Conservation (phyloP, 2,797 vertebrate species). For the Todus mexicanus region DNA sequence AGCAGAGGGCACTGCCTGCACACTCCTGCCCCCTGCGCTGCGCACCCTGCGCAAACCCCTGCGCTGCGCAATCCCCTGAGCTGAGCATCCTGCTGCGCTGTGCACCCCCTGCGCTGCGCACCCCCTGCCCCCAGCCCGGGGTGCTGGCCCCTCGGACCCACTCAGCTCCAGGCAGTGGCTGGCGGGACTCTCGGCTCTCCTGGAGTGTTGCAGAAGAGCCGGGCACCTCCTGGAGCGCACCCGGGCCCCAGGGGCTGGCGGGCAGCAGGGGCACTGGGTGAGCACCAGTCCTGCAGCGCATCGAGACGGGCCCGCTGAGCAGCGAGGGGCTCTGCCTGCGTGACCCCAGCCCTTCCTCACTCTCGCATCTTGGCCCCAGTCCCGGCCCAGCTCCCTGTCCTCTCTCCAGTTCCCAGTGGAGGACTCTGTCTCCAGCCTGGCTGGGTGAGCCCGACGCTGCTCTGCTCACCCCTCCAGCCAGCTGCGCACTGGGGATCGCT, state of each 20-base stretch:
- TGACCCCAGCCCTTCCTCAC: fast-evolving
- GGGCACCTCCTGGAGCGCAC: not conserved
- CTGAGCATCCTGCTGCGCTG: too few relatives aligned
- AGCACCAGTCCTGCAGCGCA: fast-evolving
- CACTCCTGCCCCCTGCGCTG: not conserved
- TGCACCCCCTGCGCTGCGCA: too few relatives aligned
- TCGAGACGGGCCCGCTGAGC: too few relatives aligned
- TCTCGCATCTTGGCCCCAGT: not conserved
- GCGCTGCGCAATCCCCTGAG: too few relatives aligned
- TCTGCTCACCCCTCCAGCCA: not conserved
- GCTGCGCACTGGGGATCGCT: fast-evolving
- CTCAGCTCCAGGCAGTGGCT: fast-evolving
- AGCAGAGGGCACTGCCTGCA: conserved; percentile 45
- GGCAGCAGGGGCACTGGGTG: too few relatives aligned
- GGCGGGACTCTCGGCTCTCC: fast-evolving
- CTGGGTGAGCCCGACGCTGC: not conserved
- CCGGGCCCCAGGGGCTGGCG: not conserved
- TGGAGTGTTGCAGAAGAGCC: not conserved
- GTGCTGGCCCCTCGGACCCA: too few relatives aligned
- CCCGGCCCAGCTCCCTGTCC: not conserved
- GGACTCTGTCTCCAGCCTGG: not conserved
- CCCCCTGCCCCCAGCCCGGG: too few relatives aligned
- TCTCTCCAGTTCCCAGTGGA: not conserved
- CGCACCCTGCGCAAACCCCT: too few relatives aligned
- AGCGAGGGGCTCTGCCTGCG: fast-evolving